Evolutionary conservation across 2,797 vertebrate genomes (phyloP).

Genomic region (Hypotaenidia philippensis): DNA sequence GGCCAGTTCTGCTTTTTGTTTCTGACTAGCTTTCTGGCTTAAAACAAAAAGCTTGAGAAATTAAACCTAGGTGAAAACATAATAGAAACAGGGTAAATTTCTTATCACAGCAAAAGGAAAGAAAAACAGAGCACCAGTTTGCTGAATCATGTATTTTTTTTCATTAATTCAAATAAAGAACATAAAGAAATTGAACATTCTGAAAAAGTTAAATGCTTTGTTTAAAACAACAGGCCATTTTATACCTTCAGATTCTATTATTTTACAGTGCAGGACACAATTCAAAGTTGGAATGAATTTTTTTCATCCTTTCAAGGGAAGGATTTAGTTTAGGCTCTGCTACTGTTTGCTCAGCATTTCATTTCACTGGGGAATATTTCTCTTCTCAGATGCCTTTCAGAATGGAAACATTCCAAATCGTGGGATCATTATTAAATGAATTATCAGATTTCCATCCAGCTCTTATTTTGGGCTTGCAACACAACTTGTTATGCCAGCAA

Average conservation of each 20-base stretch:
- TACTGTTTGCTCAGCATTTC: not conserved
- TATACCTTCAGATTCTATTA: not conserved
- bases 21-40: not conserved
- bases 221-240: not conserved
- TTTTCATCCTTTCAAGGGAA: not conserved
- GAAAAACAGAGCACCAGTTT: not conserved
- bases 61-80: not conserved
- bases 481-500: not conserved
- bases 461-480: not conserved
- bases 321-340: not conserved
- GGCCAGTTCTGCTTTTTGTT: not conserved
- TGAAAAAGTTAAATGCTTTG: not conserved
- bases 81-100: not conserved
- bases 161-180: not conserved
- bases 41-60: not conserved
- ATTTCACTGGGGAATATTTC: not conserved
- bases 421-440: not conserved
- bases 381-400: not conserved
- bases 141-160: not conserved
- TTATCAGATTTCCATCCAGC: not conserved
- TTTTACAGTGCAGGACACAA: not conserved
- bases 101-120: not conserved
- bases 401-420: not conserved
- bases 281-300: not conserved
- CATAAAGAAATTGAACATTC: not conserved